Conservation (phyloP, 1,140 invertebrate genomes). For the Diorhabda sublineata region DNA sequence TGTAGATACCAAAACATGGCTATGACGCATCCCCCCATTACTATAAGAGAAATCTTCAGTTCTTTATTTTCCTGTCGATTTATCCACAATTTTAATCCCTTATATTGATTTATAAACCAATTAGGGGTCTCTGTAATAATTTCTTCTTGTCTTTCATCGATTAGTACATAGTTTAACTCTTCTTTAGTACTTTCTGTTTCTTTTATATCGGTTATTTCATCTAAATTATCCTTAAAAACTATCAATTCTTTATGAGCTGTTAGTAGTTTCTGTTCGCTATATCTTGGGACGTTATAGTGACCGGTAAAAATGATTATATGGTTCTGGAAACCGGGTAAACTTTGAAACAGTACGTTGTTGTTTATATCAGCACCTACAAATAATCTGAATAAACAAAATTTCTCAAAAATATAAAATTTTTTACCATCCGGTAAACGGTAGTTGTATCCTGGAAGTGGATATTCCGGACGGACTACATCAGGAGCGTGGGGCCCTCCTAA, state of each 20-base stretch:
- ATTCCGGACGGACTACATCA: constrained; percentile 42
- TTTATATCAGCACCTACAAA: not conserved
- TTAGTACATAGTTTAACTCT: not conserved
- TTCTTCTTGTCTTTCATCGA: constrained; percentile 2
- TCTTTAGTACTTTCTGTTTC: not conserved
- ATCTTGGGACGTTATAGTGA: constrained; percentile 77
- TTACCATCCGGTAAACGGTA: constrained; percentile 35
- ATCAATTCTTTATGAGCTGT: constrained; percentile 22
- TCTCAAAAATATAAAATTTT: no score
- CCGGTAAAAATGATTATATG: constrained; percentile 53
- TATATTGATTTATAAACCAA: constrained; percentile 12
- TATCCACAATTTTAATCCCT: constrained; percentile 53
- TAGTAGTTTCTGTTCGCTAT: constrained; percentile 38
- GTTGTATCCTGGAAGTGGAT: constrained; percentile 45
- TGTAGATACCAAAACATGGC: constrained; percentile 68
- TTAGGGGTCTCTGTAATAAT: not conserved
- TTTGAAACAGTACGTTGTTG: constrained; percentile 22
- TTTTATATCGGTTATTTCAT: constrained; percentile 1
- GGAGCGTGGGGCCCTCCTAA: constrained; percentile 62
- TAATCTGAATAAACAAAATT: no score
- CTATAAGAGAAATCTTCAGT: constrained; percentile 61
- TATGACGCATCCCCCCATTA: constrained; percentile 61
- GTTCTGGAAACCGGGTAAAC: constrained; percentile 34
- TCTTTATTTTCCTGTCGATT: constrained; percentile 66
- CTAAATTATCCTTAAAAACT: constrained; percentile 30